Evolutionary conservation across 2,113 vertebrate species (phyloP).

Genomic region (Pan troglodytes): DNA sequence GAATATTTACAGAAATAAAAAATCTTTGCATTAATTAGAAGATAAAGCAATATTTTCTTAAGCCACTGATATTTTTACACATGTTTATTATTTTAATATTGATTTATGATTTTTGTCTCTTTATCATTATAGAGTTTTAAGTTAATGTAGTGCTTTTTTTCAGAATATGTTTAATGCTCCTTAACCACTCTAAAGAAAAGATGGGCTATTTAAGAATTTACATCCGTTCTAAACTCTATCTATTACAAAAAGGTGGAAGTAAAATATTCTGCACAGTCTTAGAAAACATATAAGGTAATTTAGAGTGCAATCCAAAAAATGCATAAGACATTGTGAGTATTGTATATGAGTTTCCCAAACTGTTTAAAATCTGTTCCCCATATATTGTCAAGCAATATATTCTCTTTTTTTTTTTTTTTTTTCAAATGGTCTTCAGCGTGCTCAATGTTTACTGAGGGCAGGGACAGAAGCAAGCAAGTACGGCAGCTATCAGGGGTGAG

Average conservation of each 20-base stretch:
- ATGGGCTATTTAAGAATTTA: background rate
- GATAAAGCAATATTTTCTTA: background rate
- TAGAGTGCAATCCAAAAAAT: background rate
- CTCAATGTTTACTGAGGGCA: background rate
- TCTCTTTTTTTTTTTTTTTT: background rate
- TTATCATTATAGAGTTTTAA: background rate
- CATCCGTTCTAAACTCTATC: background rate
- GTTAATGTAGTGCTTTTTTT: background rate
- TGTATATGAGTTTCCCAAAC: background rate
- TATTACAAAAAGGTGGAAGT: background rate
- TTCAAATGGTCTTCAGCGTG: background rate
- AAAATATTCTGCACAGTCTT: background rate
- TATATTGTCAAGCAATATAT: background rate
- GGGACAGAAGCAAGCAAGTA: background rate
- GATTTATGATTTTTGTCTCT: background rate
- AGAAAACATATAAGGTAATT: background rate
- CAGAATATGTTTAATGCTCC: background rate
- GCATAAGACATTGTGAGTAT: background rate
- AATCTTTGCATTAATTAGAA: background rate
- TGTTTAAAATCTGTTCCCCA: background rate
- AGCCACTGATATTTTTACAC: background rate
- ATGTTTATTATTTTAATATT: background rate
- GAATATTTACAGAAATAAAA: conserved; percentile 36
- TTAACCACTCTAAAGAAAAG: background rate
- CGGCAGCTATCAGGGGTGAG: background rate